phyloP scores from a whole-genome alignment of 2,797 vertebrate genomes.

The Scleropages formosus region DNA sequence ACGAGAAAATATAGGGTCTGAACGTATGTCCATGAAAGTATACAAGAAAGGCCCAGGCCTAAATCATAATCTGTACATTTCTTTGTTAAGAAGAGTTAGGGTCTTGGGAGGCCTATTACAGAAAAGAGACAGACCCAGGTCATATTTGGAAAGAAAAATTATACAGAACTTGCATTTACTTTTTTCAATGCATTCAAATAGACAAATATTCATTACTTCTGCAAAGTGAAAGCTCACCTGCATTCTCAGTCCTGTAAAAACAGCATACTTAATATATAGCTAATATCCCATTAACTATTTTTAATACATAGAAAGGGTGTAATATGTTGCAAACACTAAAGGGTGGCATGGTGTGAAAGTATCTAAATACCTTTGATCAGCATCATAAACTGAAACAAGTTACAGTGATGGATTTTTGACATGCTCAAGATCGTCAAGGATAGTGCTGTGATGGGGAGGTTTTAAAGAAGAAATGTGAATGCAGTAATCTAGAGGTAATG shows the following conservation, averaged over 20 bases:
- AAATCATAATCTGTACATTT: constrained; percentile 75
- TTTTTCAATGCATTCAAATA: constrained; percentile 1
- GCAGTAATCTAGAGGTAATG: not conserved
- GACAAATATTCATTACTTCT: not conserved
- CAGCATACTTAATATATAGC: not conserved
- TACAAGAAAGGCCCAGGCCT: constrained; percentile 70
- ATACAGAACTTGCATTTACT: not conserved
- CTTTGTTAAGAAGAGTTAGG: constrained; percentile 13
- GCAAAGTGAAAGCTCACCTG: not conserved
- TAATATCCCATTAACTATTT: not conserved
- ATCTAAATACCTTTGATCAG: too few species aligned
- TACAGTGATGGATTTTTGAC: not conserved
- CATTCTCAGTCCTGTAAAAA: not conserved
- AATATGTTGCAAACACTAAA: not conserved
- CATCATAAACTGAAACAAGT: not conserved
- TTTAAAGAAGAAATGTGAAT: not conserved
- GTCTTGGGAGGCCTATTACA: not conserved
- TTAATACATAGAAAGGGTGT: not conserved
- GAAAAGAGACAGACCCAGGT: not conserved
- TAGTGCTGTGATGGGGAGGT: not conserved
- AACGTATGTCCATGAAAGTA: constrained; percentile 75
- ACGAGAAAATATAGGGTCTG: constrained; percentile 84
- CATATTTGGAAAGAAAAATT: not conserved
- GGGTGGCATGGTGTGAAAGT: not conserved
- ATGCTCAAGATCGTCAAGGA: not conserved